Evolutionary conservation across 2,888 invertebrate species (phyloP), one percentile per base, ranked within the genome.

Genomic region (Tinea pellionella): DNA sequence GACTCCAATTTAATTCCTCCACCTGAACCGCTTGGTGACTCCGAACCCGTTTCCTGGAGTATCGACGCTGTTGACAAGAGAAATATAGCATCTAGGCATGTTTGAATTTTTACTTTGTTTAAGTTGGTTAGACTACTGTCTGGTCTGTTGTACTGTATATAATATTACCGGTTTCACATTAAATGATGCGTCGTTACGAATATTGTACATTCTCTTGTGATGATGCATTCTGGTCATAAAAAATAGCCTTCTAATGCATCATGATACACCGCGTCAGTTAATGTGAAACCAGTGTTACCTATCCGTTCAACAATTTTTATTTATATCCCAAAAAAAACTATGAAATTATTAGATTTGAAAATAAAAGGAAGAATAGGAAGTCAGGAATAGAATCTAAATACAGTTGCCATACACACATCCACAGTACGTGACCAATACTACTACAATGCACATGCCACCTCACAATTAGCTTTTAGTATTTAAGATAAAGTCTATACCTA

Each of bases 11-110:
- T 88, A 60, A 88, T 88, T 13, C 86, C 85, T 60, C 84, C 83
- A 3, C 82, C 82, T 2, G 86, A 84, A 1, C 84, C 84, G 56
- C 83, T 68, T n/a, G 86, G 88, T 0, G 89, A 88, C 80, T 92
- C 91, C 69, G 93, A 93, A 64, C 92, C 94, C 65, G 94, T 91
- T 86, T 96, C 96, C 87, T 95, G 96, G 80, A 97, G 92, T 78
- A 98, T 97, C 75, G 97, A 97, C 68, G 96, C 97, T 97, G 90
- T 69, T 91, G 90, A 24, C 53, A 42, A 61, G 3, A 7, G 15
- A 32, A 58, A 58, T 13, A 24, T 24, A 24, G 24, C 24, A 24
- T 24, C 24, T 24, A 24, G 24, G 24, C 24, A 24, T 24, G 24
- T 24, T 24, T 24, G 3, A 3, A 24, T 24, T 24, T 24, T 53